Base-by-base conservation (phyloP, 2,113 vertebrate genomes). In the Planiliza haematocheilus region DNA sequence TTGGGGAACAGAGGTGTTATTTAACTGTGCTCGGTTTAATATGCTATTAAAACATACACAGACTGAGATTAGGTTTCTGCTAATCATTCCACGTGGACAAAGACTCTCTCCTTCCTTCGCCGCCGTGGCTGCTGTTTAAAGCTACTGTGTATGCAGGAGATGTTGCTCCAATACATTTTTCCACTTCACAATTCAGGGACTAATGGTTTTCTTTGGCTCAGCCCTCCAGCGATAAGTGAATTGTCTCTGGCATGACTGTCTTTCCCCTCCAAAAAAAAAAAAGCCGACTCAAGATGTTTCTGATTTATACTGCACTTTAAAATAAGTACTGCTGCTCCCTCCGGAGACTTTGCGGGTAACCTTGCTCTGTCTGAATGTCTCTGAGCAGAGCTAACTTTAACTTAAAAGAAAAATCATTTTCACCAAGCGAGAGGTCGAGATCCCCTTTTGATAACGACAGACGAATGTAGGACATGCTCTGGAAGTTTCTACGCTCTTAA, bases 301-400 rank as follows among this genome's bases (percentile, higher is more conserved):
- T 74, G 70, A 78, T 78, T 78, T 74, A 74, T 74, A 50, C 37
- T 13, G 12, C 56, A 39, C 18, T 74, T 66, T 75, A 39, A 14
- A 58, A 45, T 68, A 65, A 50, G 52, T 21, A 12, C 13, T 24
- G 16, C 10, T 24, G 45, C 46, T 57, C 63, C 52, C 46, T 57
- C 63, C 52, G 42, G 12, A 77, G 17, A 53, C 18, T 12, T 70
- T 1, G 24, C 5, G 46, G 20, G 49, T 74, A 82, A 78, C 60
- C 38, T 74, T 77, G 37, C 8, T 39, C 17, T 81, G 30, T 56
- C 45, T 41, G 18, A 63, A 5, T 8, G 17, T 12, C 72, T 61
- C 46, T 41, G 2, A 8, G 24, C 42, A 46, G 24, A 55, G 57
- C 14, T 58, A 13, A 30, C 16, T 52, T 58, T 7, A 7, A 4